Evolutionary conservation across 2,888 invertebrate species (phyloP).

Genomic region (Plusia festucae): DNA sequence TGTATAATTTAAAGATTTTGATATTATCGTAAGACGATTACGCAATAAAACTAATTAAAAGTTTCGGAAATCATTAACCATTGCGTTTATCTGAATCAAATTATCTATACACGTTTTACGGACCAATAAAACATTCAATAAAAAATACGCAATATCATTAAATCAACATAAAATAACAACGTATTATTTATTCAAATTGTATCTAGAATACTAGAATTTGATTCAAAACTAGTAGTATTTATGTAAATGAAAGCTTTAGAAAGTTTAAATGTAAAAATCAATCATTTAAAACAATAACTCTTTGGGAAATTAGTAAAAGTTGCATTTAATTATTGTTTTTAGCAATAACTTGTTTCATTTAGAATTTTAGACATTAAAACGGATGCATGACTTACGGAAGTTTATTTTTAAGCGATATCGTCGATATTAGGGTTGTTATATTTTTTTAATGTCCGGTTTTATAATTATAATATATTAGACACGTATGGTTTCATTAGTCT

Average conservation of each 20-base stretch:
- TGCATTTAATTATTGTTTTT: not conserved
- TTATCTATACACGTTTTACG: not conserved
- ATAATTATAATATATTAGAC: too few relatives aligned
- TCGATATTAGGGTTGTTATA: too few relatives aligned
- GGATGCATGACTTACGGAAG: too few relatives aligned
- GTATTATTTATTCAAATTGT: conserved; percentile 11
- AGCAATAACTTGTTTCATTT: not conserved
- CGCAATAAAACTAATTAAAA: not conserved
- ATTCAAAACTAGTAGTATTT: conserved; percentile 5
- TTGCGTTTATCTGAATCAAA: not conserved
- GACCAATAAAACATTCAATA: not conserved
- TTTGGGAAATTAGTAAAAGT: not conserved
- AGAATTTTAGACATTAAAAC: not conserved
- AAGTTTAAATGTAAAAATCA: conserved; percentile 22
- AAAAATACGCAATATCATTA: conserved; percentile 11
- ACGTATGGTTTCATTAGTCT: too few relatives aligned
- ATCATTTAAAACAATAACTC: not conserved
- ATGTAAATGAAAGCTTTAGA: conserved; percentile 29
- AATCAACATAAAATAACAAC: not conserved
- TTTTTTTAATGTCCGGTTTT: too few relatives aligned
- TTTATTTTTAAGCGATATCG: too few relatives aligned
- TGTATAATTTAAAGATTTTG: not conserved
- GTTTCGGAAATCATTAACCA: not conserved
- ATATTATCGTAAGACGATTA: conserved; percentile 3
- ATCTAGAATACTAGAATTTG: conserved; percentile 9